These are phyloP conservation scores for Gandaritis pyraliata DNA, from an alignment of 2,888 invertebrate species.

Conservation along the genomic window DNA sequence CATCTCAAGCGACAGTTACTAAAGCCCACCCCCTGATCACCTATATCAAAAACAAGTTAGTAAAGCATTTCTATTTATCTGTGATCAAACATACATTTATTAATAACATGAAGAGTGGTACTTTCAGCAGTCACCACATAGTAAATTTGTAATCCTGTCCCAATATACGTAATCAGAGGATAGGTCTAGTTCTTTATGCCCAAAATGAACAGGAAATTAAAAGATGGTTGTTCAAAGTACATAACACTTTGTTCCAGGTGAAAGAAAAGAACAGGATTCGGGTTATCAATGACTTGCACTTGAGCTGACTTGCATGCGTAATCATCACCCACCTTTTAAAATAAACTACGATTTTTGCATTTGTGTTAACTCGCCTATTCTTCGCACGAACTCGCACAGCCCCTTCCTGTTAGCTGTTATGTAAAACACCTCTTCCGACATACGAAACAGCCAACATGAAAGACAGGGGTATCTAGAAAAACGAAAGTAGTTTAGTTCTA, in stretches of 20 bases:
- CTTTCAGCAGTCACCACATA: too few relatives aligned
- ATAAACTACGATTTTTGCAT: conserved; percentile 46
- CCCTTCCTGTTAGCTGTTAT: conserved; percentile 67
- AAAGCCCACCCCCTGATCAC: neutral
- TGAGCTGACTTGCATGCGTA: conserved; percentile 22
- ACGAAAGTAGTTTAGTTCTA: conserved; percentile 2
- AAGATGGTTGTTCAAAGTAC: too few relatives aligned
- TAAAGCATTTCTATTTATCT: too few relatives aligned
- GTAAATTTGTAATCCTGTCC: too few relatives aligned
- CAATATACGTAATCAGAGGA: neutral
- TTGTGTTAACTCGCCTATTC: conserved; percentile 68
- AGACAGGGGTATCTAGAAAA: conserved; percentile 59
- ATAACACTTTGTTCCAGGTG: too few relatives aligned
- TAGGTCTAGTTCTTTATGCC: too few relatives aligned
- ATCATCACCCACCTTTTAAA: conserved; percentile 24
- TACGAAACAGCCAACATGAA: conserved; percentile 58
- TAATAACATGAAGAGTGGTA: too few relatives aligned
- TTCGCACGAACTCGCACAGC: conserved; percentile 63
- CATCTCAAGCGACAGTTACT: conserved; percentile 19
- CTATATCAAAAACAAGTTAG: neutral
- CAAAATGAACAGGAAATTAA: neutral
- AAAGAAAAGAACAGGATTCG: neutral
- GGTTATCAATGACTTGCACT: conserved; percentile 6
- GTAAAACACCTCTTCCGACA: conserved; percentile 63
- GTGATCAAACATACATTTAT: too few relatives aligned